Evolutionary conservation across 2,888 invertebrate species (phyloP).

Genomic region (Nomada fabriciana): DNA sequence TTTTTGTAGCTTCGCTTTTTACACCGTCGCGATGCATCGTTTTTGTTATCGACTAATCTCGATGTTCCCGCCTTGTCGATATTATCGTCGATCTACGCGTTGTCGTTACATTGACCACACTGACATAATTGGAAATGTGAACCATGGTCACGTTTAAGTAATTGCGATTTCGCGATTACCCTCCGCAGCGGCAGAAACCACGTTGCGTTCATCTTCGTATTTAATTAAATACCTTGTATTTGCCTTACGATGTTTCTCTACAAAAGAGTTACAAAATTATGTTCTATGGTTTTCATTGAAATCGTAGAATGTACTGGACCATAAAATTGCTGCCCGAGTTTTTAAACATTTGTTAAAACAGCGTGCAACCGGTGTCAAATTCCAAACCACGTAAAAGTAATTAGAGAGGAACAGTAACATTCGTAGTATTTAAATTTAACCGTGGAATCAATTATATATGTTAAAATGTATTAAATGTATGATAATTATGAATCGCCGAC

Average conservation of each 20-base stretch:
- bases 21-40: not conserved
- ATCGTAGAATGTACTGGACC: too few relatives aligned
- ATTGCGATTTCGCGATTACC: constrained; percentile 16
- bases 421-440: too few relatives aligned
- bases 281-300: too few relatives aligned
- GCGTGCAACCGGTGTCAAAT: too few relatives aligned
- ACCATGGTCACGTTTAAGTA: constrained; percentile 2
- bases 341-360: too few relatives aligned
- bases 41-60: constrained; percentile 5
- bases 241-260: too few relatives aligned
- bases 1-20: not conserved
- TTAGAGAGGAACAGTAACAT: too few relatives aligned
- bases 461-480: not conserved
- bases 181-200: not conserved
- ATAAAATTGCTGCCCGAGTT: too few relatives aligned
- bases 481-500: not conserved
- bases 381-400: too few relatives aligned
- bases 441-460: not conserved
- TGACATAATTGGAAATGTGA: constrained; percentile 10
- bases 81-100: constrained; percentile 1
- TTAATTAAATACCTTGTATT: not conserved
- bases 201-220: not conserved
- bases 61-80: not conserved
- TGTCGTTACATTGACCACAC: not conserved
- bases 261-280: too few relatives aligned